phyloP scores from a whole-genome alignment of 2,797 vertebrate genomes.

The Oophaga sylvatica region DNA sequence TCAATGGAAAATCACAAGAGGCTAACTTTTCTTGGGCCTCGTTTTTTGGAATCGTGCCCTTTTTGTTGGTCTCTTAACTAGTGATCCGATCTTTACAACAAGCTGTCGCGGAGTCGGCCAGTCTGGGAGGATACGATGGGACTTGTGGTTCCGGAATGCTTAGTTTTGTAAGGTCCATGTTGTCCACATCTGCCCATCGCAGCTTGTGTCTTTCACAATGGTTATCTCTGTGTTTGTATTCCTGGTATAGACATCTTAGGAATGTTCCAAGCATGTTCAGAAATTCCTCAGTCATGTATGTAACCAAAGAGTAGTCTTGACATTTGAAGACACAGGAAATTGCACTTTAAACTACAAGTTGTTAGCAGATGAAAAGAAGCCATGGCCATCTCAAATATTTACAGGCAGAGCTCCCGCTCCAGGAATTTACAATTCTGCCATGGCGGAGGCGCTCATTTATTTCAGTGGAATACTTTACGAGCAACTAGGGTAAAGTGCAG shows the following conservation, averaged over 20 bases:
- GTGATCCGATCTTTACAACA: not conserved
- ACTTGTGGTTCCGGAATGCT: not conserved
- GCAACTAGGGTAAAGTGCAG: not conserved
- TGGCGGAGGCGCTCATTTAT: not conserved
- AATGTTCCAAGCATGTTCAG: conserved; percentile 28
- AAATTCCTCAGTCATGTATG: conserved; percentile 23
- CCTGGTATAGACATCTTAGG: conserved; percentile 9
- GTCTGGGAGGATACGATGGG: not conserved
- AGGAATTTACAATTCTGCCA: not conserved
- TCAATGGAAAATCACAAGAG: conserved; percentile 53
- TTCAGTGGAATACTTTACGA: not conserved
- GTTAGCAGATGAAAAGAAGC: conserved; percentile 8
- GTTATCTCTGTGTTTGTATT: not conserved
- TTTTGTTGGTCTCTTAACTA: not conserved
- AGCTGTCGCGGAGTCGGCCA: not conserved
- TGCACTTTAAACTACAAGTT: conserved; percentile 23
- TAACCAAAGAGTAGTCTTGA: not conserved
- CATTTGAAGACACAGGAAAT: conserved; percentile 22
- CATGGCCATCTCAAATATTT: not conserved
- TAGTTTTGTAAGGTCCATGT: not conserved
- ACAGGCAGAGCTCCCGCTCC: not conserved
- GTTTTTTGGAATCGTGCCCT: not conserved
- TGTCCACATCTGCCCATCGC: not conserved
- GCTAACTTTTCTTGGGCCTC: not conserved
- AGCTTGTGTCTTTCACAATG: not conserved